Percentiles rank a stretch among this genome's conserved stretches.
These are phyloP conservation scores for Theretra japonica DNA, from an alignment of 2,888 invertebrate genomes.

Conservation along the genomic window DNA sequence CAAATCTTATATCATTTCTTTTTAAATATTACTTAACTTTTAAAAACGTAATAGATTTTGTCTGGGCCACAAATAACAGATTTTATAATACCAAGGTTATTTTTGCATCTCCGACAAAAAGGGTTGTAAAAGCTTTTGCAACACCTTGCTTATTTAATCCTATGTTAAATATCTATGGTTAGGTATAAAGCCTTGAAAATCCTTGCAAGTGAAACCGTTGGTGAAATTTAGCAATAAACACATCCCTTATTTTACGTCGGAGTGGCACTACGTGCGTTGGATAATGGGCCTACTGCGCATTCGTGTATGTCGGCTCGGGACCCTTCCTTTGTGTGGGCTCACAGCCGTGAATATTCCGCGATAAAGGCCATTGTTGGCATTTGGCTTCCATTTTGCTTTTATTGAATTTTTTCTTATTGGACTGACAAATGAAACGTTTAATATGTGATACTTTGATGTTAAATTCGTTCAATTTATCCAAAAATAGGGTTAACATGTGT, in stretches of 20 bases:
- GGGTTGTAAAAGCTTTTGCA: too few relatives aligned
- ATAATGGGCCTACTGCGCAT: conserved; percentile 30
- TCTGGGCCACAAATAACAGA: too few relatives aligned
- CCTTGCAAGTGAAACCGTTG: not conserved
- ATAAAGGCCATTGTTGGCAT: conserved; percentile 29
- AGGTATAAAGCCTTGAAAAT: not conserved
- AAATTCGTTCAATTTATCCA: not conserved
- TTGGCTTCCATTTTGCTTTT: conserved; percentile 9
- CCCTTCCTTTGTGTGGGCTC: conserved; percentile 25
- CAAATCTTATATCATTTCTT: too few relatives aligned
- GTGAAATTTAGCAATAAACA: not conserved
- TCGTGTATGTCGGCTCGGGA: conserved; percentile 29
- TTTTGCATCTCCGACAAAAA: too few relatives aligned
- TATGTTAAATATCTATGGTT: too few relatives aligned
- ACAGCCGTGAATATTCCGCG: conserved; percentile 26
- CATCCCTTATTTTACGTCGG: not conserved
- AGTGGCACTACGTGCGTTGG: not conserved
- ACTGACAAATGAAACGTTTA: not conserved
- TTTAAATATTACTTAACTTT: too few relatives aligned
- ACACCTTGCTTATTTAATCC: too few relatives aligned
- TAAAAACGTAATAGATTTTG: too few relatives aligned
- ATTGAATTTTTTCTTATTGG: conserved; percentile 16
- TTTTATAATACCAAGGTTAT: too few relatives aligned
- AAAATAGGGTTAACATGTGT: not conserved
- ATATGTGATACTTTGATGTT: not conserved